Evolutionary conservation across 1,140 invertebrate genomes (phyloP), one percentile per base, ranked within the genome.

Genomic region (Trichomalopsis sarcophagae): DNA sequence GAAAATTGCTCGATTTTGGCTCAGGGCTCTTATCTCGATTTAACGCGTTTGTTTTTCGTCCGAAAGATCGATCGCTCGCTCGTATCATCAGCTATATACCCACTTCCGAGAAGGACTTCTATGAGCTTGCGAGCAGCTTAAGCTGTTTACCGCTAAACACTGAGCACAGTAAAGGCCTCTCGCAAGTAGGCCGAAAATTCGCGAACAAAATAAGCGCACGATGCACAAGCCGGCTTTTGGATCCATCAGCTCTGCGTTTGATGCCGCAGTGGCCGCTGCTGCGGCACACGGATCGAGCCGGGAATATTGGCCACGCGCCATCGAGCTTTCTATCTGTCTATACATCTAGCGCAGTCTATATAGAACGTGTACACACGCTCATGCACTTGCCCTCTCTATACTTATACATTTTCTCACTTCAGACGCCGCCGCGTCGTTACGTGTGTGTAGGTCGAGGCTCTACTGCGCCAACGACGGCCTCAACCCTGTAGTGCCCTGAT

Each of bases 51-150:
- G 44, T 21, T 73, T 71, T 40, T 33, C 55, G 17, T 7, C 30
- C 14, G 44, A 84, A 50, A 14, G 55, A 84, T 84, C 69, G 10
- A 83, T 68, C 62, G 74, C n/a, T 40, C 55, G 55, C 3, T 44
- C 6, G 7, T 44, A 44, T 44, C 40, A 44, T 9, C 40, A 44
- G 0, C 1, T 5, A 44, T 5, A 5, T 44, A 44, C 33, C 33
- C 33, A 36, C 33, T 36, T 36, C 33, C 5, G 5, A 62, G 55
- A 62, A 62, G 2, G 55, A 62, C 17, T n/a, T 62, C 21, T 62
- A 5, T 21, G n/a, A 7, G 55, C 55, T 9, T n/a, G 55, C 55
- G 14, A 62, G 10, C 40, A 44, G 40, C 9, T 44, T 44, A 44
- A 10, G 40, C 47, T 44, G 40, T 44, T 44, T 44, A 11, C 40